Conservation (phyloP, 2,113 vertebrate species). For the Setophaga coronata region DNA sequence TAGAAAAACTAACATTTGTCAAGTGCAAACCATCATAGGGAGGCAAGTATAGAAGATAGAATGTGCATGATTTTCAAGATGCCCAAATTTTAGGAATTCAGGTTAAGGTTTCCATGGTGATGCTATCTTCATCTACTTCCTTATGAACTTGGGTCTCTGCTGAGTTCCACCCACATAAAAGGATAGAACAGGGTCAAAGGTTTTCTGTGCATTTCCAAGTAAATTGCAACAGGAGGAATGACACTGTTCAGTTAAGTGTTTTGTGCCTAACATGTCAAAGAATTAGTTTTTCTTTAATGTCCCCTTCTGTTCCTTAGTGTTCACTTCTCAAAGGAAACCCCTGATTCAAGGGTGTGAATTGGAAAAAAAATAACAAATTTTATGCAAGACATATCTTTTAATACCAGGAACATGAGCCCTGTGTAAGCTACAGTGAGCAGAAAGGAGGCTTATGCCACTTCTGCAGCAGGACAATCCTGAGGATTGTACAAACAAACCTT, state of each 20-base stretch:
- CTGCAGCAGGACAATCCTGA: not conserved
- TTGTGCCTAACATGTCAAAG: not conserved
- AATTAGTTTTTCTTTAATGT: not conserved
- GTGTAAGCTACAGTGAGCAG: not conserved
- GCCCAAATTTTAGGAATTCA: conserved; percentile 26
- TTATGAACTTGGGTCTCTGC: conserved; percentile 43
- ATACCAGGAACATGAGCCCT: not conserved
- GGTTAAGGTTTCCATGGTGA: conserved; percentile 70
- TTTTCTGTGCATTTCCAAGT: conserved; percentile 8
- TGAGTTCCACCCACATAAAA: conserved; percentile 43
- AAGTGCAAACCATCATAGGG: not conserved
- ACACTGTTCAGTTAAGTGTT: not conserved
- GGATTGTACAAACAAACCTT: not conserved
- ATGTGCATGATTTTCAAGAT: conserved; percentile 17
- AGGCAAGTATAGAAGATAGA: not conserved
- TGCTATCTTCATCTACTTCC: conserved; percentile 51
- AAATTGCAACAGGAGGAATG: not conserved
- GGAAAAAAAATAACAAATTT: not conserved
- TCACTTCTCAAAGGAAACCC: not conserved
- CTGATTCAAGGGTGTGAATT: not conserved
- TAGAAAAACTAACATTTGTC: not conserved
- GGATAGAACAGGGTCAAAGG: conserved; percentile 32
- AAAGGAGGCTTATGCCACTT: not conserved
- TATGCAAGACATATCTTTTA: not conserved
- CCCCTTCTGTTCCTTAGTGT: not conserved